Evolutionary conservation across 2,113 vertebrate genomes (phyloP).

Genomic region (Motacilla tschutschensis): DNA sequence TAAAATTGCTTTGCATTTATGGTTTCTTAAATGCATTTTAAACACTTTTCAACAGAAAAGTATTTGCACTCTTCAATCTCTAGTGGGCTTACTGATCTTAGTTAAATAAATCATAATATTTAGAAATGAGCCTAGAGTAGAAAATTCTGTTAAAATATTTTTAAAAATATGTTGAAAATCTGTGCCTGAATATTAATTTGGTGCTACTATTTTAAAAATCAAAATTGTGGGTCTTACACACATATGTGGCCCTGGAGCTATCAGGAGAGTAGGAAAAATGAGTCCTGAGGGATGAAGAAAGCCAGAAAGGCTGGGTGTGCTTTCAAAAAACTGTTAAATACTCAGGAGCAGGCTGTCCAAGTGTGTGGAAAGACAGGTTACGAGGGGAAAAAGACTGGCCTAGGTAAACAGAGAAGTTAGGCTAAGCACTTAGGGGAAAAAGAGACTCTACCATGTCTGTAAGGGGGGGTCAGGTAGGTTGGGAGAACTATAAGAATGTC

Average conservation of each 20-base stretch:
- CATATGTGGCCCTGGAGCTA: background rate
- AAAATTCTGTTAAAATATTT: background rate
- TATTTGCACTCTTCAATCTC: background rate
- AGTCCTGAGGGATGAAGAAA: background rate
- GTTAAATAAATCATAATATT: background rate
- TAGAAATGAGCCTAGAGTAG: background rate
- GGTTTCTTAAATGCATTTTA: background rate
- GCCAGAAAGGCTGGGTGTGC: background rate
- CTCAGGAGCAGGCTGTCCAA: background rate
- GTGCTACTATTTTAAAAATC: background rate
- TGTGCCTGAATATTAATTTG: background rate
- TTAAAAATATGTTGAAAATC: background rate
- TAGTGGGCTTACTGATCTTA: background rate
- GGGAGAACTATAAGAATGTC: background rate
- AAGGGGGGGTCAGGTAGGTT: background rate
- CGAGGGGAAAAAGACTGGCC: background rate
- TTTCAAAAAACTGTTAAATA: background rate
- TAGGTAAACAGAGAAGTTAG: background rate
- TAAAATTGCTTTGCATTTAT: background rate
- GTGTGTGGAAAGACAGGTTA: background rate
- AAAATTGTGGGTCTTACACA: background rate
- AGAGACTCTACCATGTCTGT: background rate
- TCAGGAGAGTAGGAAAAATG: background rate
- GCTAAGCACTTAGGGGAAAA: background rate
- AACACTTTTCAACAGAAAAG: background rate